A percentile compares a stretch with the other conserved stretches of the same genome.
Evolutionary conservation across 1,140 invertebrate genomes (phyloP).

Genomic region (Lepidurus arcticus): DNA sequence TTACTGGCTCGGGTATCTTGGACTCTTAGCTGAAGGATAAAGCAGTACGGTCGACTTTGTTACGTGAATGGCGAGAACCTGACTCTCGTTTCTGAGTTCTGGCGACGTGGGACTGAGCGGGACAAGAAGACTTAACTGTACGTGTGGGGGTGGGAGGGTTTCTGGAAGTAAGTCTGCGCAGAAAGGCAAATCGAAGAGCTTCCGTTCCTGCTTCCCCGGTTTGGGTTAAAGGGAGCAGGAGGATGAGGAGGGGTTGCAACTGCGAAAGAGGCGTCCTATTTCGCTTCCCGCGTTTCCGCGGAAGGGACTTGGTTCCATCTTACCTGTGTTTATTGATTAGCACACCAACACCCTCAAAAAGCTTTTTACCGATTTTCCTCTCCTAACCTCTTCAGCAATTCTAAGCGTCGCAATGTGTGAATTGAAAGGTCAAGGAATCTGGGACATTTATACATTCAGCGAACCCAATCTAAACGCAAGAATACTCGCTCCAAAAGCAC

Average conservation of each 20-base stretch:
- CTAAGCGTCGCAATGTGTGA: background rate
- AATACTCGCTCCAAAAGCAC: background rate
- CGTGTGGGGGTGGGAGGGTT: background rate
- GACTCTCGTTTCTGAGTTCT: background rate
- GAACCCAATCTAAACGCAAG: background rate
- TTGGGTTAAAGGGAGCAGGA: too few relatives aligned
- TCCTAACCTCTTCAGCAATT: background rate
- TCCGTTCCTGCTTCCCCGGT: background rate
- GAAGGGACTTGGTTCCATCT: background rate
- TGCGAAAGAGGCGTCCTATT: background rate
- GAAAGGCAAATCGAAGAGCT: background rate
- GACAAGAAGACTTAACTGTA: background rate
- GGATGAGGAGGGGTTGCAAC: too few relatives aligned
- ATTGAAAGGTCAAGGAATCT: background rate
- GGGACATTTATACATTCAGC: background rate
- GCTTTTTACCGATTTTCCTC: background rate
- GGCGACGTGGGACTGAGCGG: background rate
- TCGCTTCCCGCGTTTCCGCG: slow-evolving; percentile 6
- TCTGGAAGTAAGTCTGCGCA: slow-evolving; percentile 13
- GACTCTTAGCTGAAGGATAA: background rate
- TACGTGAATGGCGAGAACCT: slow-evolving; percentile 10
- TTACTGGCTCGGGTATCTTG: background rate
- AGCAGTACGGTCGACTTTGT: background rate
- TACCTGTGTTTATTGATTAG: slow-evolving; percentile 19
- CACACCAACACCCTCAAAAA: slow-evolving; percentile 6